Base-by-base conservation (phyloP, 2,113 vertebrate species). In the Hoplias malabaricus region DNA sequence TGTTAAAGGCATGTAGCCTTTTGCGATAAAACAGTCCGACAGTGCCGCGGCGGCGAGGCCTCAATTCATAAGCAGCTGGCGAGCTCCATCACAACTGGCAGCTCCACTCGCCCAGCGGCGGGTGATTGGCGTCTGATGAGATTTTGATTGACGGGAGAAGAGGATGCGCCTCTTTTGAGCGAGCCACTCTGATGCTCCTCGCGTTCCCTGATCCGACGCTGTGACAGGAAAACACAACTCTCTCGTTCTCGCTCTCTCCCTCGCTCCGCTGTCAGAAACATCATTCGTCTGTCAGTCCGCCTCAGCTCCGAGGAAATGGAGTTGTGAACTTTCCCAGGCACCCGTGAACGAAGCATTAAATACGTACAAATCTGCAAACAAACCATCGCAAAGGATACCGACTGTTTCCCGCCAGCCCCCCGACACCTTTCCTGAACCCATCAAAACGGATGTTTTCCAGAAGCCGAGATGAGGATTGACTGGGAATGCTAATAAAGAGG, bases 401-500 rank as follows among this genome's bases (percentile, higher is more conserved):
- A 56, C 67, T 81, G 83, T 83, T 83, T 72, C 77, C 19, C 23
- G 23, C 40, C 67, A 25, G 46, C 63, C 33, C n/a, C 53, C 36
- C 27, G 12, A 61, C 65, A 42, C 62, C 38, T 81, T 77, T 80
- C 23, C 73, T 81, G 53, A 59, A 66, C 73, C 19, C 73, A 83
- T 86, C 84, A 84, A 73, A 83, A 83, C 72, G 46, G 54, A 73
- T 77, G 31, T 78, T 87, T 89, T 83, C 43, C 77, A 77, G 77
- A 54, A 59, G 77, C 23, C 69, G 56, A 59, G 72, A 77, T 84
- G 82, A 90, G 86, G 84, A 81, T 81, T 87, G 88, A 89, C 84
- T 84, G 27, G 83, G 82, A 89, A 87, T 86, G 86, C 87, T 87
- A 91, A 88, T 90, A 87, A 88, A 85, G 72, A 81, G 34, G 80